Base-by-base conservation (phyloP, 1,140 invertebrate genomes). In the Diorhabda elongata region DNA sequence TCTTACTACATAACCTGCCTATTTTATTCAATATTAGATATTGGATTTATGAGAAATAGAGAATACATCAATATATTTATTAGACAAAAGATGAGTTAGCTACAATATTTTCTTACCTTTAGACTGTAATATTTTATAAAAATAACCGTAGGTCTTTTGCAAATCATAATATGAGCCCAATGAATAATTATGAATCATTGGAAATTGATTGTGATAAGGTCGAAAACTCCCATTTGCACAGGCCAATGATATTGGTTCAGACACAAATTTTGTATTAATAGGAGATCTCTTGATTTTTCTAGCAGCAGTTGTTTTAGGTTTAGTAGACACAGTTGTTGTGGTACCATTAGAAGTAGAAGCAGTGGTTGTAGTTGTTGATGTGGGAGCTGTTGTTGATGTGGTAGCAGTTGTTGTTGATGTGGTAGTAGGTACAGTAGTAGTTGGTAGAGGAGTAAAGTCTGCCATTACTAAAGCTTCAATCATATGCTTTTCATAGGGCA, bases 121-220 rank as follows among this genome's bases (percentile, higher is more conserved):
- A 6, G 87, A 83, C 45, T 82, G 82, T 62, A 92, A 75, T 58
- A 83, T 83, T 68, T 83, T 84, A 2, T 42, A 52, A 66, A 81
- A 93, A 77, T 89, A 88, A n/a, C 91, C 91, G 80, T 91, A 91
- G 4, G 85, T 87, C 72, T 90, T 90, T 47, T 87, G 26, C 26
- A 26, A 26, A 26, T 26, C 26, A 1, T 26, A 26, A 26, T 26
- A 26, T 26, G 86, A 83, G 42, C 91, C 82, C 7, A 85, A 85
- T 2, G 84, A 82, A 73, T 87, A 88, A 42, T 87, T 79, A 75
- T 89, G 91, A 69, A 87, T 82, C 69, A 84, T 86, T 2, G 86
- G 83, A 56, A 82, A 80, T 47, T 43, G 73, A n/a, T 60, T 73
- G 43, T 77, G 73, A 58, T 76, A 79, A 2, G 71, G 72, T 42